A percentile compares a stretch with the other conserved stretches of the same genome.
Evolutionary conservation across 2,888 invertebrate species (phyloP).

Genomic region (Archips crataeganus): DNA sequence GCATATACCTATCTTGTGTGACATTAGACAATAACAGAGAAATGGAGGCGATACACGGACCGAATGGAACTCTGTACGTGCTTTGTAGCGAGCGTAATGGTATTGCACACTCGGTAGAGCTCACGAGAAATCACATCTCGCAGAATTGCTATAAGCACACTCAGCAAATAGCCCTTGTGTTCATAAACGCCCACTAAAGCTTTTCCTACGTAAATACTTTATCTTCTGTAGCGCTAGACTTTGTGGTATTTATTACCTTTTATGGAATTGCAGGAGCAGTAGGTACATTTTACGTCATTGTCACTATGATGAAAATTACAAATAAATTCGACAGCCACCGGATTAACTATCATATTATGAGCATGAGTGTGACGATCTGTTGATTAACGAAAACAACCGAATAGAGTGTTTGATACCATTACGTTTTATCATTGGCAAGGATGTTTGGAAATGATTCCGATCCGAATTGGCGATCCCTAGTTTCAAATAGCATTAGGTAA

Average conservation of each 20-base stretch:
- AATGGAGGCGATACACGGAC: constrained; percentile 25
- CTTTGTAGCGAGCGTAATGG: constrained; percentile 19
- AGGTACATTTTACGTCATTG: too few species aligned
- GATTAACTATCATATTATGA: too few species aligned
- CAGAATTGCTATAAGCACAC: not conserved
- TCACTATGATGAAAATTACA: too few species aligned
- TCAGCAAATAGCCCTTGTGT: not conserved
- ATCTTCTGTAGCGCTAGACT: not conserved
- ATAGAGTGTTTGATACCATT: too few species aligned
- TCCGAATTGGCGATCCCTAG: too few species aligned
- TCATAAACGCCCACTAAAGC: not conserved
- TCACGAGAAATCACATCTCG: constrained; percentile 3
- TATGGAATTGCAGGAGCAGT: too few species aligned
- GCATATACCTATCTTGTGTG: not conserved
- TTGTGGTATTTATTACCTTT: not conserved
- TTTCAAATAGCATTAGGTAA: too few species aligned
- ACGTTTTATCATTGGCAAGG: too few species aligned
- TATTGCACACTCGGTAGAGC: constrained; percentile 9
- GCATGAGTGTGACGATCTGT: too few species aligned
- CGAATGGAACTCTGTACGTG: constrained; percentile 31
- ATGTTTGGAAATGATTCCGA: too few species aligned
- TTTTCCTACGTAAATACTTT: not conserved
- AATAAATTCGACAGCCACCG: too few species aligned
- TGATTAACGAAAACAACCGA: too few species aligned
- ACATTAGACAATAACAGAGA: constrained; percentile 28